Conservation (phyloP, 2,888 invertebrate genomes). For the Stenichneumon culpator region DNA sequence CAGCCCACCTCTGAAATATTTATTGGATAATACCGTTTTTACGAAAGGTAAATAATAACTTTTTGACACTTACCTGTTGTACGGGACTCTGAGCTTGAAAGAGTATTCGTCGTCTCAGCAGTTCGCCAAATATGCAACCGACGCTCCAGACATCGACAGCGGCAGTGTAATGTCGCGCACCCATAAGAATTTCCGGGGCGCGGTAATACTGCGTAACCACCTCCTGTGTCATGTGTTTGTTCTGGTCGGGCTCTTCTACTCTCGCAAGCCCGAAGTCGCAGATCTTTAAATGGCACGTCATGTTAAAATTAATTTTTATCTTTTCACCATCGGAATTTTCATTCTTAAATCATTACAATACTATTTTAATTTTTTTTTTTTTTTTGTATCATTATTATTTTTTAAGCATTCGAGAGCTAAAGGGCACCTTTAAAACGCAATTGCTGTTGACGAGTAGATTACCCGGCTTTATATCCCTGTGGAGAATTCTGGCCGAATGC, state of each 20-base stretch:
- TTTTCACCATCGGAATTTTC: background rate
- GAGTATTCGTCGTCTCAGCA: constrained; percentile 97
- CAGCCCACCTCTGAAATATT: no score
- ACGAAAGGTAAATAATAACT: constrained; percentile 2
- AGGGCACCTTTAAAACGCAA: constrained; percentile 95
- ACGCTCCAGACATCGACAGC: constrained; percentile 99
- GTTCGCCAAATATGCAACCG: constrained; percentile 99
- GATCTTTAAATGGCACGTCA: constrained; percentile 88
- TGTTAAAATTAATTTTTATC: background rate
- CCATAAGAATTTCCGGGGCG: constrained; percentile 99
- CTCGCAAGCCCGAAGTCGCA: constrained; percentile 99
- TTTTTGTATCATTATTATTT: background rate
- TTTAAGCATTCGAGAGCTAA: background rate
- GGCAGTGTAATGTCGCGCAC: constrained; percentile 97
- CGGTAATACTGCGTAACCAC: constrained; percentile 99
- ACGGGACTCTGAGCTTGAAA: constrained; percentile 99
- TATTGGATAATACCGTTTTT: background rate
- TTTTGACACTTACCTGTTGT: constrained; percentile 90
- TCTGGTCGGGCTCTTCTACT: constrained; percentile 97
- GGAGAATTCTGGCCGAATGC: constrained; percentile 98
- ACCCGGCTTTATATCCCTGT: constrained; percentile 99
- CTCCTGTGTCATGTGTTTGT: constrained; percentile 99
- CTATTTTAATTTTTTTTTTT: no score
- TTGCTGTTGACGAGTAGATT: constrained; percentile 99
- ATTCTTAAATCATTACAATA: background rate